Evolutionary conservation across 2,113 vertebrate species (phyloP).

Genomic region (Pelecanoides urinatrix): DNA sequence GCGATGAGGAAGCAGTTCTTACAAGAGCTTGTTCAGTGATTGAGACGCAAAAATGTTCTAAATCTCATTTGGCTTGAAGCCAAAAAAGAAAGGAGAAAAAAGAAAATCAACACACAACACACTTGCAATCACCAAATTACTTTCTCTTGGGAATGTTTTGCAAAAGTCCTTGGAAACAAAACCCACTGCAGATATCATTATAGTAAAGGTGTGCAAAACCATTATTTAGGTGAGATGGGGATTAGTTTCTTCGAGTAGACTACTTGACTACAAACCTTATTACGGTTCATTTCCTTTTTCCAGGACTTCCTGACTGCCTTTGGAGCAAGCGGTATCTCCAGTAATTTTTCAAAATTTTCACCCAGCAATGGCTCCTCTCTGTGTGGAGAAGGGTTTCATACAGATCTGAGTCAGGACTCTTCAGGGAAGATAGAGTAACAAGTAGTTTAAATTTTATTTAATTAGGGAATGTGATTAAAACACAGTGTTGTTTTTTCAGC

Average conservation of each 20-base stretch:
- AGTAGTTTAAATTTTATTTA: not conserved
- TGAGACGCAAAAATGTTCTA: not conserved
- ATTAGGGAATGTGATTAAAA: not conserved
- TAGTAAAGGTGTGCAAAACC: not conserved
- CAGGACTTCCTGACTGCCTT: not conserved
- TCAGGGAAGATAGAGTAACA: not conserved
- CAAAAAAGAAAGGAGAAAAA: not conserved
- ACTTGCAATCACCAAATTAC: not conserved
- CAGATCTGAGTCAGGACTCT: not conserved
- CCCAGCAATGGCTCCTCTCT: not conserved
- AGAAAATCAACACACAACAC: not conserved
- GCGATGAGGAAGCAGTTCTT: not conserved
- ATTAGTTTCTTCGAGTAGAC: not conserved
- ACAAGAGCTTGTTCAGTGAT: not conserved
- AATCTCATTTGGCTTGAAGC: not conserved
- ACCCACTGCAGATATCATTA: not conserved
- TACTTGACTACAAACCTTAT: not conserved
- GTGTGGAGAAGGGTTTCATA: not conserved
- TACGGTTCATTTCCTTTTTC: not conserved
- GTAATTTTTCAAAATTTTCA: not conserved
- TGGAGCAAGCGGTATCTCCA: not conserved
- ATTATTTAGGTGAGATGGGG: not conserved
- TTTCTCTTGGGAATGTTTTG: not conserved
- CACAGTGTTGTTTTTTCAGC: not conserved
- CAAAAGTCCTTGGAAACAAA: not conserved